Percentiles rank a stretch among this genome's conserved stretches.
Conservation (phyloP, 2,113 vertebrate species). For the Cricetomys ansorgei region DNA sequence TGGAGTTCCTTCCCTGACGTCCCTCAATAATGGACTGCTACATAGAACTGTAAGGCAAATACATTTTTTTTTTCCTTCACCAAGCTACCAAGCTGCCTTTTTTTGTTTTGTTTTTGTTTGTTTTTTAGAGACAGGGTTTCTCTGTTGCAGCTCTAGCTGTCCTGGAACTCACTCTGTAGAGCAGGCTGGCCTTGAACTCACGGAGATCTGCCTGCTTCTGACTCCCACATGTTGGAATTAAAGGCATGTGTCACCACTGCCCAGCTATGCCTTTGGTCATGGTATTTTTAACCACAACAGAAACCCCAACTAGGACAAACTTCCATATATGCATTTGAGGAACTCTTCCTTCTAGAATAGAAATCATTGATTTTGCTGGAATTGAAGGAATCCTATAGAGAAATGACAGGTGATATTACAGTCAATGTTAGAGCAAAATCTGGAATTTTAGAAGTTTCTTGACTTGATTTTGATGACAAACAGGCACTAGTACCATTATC, state of each 20-base stretch:
- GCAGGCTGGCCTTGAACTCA: too few species aligned
- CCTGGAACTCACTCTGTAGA: too few species aligned
- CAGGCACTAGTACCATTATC: not conserved
- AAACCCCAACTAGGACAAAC: not conserved
- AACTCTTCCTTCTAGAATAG: not conserved
- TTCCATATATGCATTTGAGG: not conserved
- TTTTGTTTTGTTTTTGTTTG: too few species aligned
- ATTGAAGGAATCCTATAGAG: not conserved
- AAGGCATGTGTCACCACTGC: too few species aligned
- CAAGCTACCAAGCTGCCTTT: too few species aligned
- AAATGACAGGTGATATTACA: not conserved
- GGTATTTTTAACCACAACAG: not conserved
- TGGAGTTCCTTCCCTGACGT: not conserved
- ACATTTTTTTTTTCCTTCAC: not conserved
- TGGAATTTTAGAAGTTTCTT: not conserved
- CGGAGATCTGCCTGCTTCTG: too few species aligned
- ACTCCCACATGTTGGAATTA: too few species aligned
- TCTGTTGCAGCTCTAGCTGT: too few species aligned
- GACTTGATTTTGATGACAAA: not conserved
- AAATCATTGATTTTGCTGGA: not conserved
- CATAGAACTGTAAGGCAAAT: not conserved
- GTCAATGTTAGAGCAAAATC: not conserved
- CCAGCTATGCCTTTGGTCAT: not conserved
- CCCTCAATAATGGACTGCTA: not conserved
- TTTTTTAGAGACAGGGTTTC: too few species aligned